A percentile compares a stretch with the other conserved stretches of the same genome.
These are phyloP conservation scores for Podarcis raffonei DNA, from an alignment of 2,113 vertebrate species.

Conservation along the genomic window DNA sequence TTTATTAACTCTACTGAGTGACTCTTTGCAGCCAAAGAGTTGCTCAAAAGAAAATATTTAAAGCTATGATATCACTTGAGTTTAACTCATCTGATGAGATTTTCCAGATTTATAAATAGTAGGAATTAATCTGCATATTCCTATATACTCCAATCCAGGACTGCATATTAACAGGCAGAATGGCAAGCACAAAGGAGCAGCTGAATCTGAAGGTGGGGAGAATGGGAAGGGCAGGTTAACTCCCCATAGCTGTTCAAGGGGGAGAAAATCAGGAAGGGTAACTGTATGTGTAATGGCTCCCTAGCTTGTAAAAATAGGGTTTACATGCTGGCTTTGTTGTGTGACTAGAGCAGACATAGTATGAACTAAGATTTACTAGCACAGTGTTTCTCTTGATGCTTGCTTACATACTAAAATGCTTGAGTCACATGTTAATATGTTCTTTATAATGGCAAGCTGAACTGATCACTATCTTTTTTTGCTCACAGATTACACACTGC, in stretches of 20 bases:
- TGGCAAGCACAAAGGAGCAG: background rate
- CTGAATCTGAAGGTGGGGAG: background rate
- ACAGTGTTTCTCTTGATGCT: background rate
- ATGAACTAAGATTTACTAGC: background rate
- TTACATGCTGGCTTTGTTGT: background rate
- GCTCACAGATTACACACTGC: background rate
- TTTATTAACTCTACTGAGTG: no score
- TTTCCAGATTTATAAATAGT: background rate
- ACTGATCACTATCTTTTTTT: background rate
- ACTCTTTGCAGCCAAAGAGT: background rate
- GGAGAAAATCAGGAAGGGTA: background rate
- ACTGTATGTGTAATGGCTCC: background rate
- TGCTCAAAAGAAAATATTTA: background rate
- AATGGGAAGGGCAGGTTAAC: background rate
- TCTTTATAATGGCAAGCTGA: background rate
- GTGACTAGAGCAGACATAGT: background rate
- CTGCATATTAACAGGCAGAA: background rate
- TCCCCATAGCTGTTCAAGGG: background rate
- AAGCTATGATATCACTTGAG: background rate
- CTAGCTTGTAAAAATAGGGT: background rate
- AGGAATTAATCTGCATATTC: background rate
- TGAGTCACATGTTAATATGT: background rate
- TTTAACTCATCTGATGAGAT: background rate
- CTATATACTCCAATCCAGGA: background rate
- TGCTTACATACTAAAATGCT: background rate